phyloP scores from a whole-genome alignment of 2,113 vertebrate genomes.

The Nibea albiflora region DNA sequence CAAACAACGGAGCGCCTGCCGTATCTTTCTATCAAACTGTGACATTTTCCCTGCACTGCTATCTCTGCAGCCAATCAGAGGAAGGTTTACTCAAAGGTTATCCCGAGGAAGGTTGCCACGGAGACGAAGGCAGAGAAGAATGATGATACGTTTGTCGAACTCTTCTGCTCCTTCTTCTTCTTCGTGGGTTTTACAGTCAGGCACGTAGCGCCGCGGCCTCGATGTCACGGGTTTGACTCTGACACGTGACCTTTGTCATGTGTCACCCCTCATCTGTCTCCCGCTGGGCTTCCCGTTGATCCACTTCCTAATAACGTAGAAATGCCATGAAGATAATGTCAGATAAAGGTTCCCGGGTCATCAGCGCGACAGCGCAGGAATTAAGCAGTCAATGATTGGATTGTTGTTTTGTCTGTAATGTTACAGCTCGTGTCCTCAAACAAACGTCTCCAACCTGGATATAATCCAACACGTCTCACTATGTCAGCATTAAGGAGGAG shows the following conservation, averaged over 20 bases:
- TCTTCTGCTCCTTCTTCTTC: not conserved
- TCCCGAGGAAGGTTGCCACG: not conserved
- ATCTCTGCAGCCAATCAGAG: slow-evolving; percentile 26
- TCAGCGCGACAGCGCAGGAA: slow-evolving; percentile 8
- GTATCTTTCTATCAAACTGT: not conserved
- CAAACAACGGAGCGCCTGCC: not conserved
- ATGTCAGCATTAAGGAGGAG: too few relatives aligned
- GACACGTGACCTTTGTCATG: slow-evolving; percentile 9
- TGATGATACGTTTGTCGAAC: fast-evolving
- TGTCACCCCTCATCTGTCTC: slow-evolving; percentile 13
- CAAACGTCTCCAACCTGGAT: too few relatives aligned
- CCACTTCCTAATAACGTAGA: not conserved
- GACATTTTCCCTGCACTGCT: slow-evolving; percentile 33
- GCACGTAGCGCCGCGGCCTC: fast-evolving
- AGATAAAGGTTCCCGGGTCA: slow-evolving; percentile 49
- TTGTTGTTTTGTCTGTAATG: not conserved
- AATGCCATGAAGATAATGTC: slow-evolving; percentile 50
- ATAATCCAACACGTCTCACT: too few relatives aligned
- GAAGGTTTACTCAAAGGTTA: slow-evolving; percentile 32
- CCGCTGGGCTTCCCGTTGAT: not conserved
- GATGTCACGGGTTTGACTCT: slow-evolving; percentile 1
- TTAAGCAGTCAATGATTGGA: not conserved
- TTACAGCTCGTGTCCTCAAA: not conserved
- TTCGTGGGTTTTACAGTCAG: not conserved
- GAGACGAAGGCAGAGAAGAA: not conserved